These are phyloP conservation scores for Cephus cinctus DNA, from an alignment of 1,140 invertebrate genomes.

Conservation along the genomic window DNA sequence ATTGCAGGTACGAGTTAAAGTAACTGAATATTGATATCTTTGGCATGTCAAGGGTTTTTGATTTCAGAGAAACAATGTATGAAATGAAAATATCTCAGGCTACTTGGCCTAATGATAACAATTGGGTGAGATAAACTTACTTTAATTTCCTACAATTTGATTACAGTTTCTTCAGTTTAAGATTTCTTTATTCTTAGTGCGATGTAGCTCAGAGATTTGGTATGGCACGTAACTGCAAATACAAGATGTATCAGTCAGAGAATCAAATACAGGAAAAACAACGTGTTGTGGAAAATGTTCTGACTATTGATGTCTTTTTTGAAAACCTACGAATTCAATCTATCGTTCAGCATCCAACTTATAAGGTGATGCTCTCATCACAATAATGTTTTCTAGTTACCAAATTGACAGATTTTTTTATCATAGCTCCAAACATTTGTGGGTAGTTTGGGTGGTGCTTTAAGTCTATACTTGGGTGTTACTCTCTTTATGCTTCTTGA, in stretches of 20 bases:
- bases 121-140: slow-evolving; percentile 11
- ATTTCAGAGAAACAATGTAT: slow-evolving; percentile 15
- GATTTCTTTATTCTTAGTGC: neutral
- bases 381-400: neutral
- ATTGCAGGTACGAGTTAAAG: slow-evolving; percentile 16
- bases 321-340: slow-evolving; percentile 13
- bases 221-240: slow-evolving; percentile 1
- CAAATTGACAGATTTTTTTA: neutral
- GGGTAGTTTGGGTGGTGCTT: slow-evolving; percentile 11
- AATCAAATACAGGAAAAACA: neutral
- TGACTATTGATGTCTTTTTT: slow-evolving; percentile 16
- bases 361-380: slow-evolving; percentile 7
- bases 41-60: no score
- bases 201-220: neutral
- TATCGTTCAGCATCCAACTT: slow-evolving; percentile 14
- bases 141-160: neutral
- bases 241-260: neutral
- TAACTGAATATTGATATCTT: no score
- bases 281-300: slow-evolving; percentile 8
- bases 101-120: slow-evolving; percentile 14
- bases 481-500: slow-evolving; percentile 13
- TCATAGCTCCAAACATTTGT: slow-evolving; percentile 9
- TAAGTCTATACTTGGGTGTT: slow-evolving; percentile 14
- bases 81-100: slow-evolving; percentile 15
- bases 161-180: no score